A percentile compares a stretch with the other conserved stretches of the same genome.
These are phyloP conservation scores for Rhopalosiphum padi DNA, from an alignment of 1,140 invertebrate species.

Conservation along the genomic window DNA sequence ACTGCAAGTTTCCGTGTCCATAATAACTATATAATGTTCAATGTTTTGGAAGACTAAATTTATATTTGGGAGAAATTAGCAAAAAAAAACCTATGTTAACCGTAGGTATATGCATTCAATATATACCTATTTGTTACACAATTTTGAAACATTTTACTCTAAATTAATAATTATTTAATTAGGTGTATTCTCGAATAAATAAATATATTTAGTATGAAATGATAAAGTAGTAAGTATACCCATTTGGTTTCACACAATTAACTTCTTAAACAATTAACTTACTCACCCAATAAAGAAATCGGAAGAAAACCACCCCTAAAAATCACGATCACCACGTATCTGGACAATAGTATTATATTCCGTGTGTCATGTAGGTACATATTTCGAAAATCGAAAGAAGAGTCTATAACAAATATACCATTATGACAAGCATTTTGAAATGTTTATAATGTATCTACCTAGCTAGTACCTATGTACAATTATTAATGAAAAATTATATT, in stretches of 20 bases:
- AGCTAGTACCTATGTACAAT: background rate
- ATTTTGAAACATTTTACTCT: background rate
- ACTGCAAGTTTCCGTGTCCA: background rate
- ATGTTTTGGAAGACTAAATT: background rate
- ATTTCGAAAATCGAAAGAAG: background rate
- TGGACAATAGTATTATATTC: background rate
- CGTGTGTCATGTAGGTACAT: background rate
- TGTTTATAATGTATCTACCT: background rate
- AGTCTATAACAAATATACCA: background rate
- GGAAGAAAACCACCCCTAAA: background rate
- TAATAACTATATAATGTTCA: background rate
- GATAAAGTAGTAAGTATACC: background rate
- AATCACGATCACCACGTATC: background rate
- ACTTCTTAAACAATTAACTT: background rate
- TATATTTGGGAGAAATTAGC: background rate
- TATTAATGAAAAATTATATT: background rate
- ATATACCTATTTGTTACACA: background rate
- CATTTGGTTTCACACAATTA: background rate
- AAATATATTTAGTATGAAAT: background rate
- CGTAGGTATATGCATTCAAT: background rate
- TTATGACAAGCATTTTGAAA: background rate
- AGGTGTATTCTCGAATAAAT: background rate
- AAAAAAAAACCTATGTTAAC: background rate
- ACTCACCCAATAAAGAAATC: background rate
- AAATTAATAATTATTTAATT: background rate